phyloP scores from a whole-genome alignment of 2,113 vertebrate genomes.

The Ailuropoda melanoleuca region DNA sequence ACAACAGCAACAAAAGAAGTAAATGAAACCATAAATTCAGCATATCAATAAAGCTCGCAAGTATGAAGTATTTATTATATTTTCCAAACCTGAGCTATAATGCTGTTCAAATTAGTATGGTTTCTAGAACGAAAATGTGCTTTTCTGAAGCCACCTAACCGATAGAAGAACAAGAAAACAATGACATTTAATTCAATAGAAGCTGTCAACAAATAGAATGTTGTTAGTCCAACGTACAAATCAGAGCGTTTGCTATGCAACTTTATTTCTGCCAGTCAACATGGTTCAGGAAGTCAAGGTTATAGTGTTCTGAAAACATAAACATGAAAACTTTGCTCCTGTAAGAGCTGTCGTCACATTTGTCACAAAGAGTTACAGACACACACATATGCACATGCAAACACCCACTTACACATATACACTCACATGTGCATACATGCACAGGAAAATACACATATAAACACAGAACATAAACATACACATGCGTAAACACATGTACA shows the following conservation, averaged over 20 bases:
- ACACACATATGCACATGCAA: background rate
- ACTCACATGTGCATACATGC: background rate
- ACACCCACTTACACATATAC: background rate
- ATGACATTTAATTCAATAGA: background rate
- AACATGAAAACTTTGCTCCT: background rate
- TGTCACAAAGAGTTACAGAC: background rate
- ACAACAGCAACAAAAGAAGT: background rate
- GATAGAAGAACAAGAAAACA: background rate
- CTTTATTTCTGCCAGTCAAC: background rate
- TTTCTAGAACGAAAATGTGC: background rate
- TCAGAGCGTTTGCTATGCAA: background rate
- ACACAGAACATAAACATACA: background rate
- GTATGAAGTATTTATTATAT: background rate
- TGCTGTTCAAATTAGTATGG: background rate
- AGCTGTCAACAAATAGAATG: background rate
- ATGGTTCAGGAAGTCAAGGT: background rate
- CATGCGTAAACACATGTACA: background rate
- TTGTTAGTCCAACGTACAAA: background rate
- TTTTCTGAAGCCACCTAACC: background rate
- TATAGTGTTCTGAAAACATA: background rate
- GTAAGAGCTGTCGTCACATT: background rate
- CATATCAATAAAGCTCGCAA: background rate
- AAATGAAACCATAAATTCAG: background rate
- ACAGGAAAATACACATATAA: background rate
- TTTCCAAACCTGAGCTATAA: background rate